Base-by-base conservation (phyloP, 2,113 vertebrate species). In the Halcyon malimbica region DNA sequence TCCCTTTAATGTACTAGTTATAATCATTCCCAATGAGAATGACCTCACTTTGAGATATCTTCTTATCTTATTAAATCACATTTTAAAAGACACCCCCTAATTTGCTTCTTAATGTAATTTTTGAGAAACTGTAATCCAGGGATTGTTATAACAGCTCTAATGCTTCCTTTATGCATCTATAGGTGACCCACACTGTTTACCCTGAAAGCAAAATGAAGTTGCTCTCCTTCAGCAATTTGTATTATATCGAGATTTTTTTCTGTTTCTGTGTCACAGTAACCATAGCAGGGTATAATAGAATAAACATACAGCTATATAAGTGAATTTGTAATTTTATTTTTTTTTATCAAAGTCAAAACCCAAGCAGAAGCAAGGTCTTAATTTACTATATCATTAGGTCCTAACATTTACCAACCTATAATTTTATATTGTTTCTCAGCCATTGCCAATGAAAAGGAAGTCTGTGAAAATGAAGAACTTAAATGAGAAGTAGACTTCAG, bases 41-140 rank as follows among this genome's bases (percentile, higher is more conserved):
- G 69, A 93, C 83, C 70, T 94, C 86, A 91, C 54, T 95, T 74
- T 29, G 41, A 93, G 73, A 82, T 64, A 74, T n/a, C 37, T 85
- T 91, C n/a, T 84, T 91, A 63, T 57, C 42, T 89, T 92, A 93
- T 87, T 92, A 89, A 89, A 90, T 87, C 70, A 73, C 29, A 69
- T 69, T 89, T 83, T 67, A 79, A 54, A 90, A 89, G 46, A 76
- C 63, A 79, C 28, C 12, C 11, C 26, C 70, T 91, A 79, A 95
- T 95, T 91, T 95, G 37, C 62, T 89, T 80, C 63, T 48, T 94
- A 94, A 81, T 70, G 74, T 74, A 74, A 80, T 89, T 93, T 87
- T 91, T 73, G 54, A 94, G 81, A 59, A 68, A 67, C 17, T 91
- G 57, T 93, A 91, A 92, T 46, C 31, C 53, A 76, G 11, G 76